A percentile compares a stretch with the other conserved stretches of the same genome.
phyloP scores from a whole-genome alignment of 1,140 invertebrate species.

The Aricia agestis region DNA sequence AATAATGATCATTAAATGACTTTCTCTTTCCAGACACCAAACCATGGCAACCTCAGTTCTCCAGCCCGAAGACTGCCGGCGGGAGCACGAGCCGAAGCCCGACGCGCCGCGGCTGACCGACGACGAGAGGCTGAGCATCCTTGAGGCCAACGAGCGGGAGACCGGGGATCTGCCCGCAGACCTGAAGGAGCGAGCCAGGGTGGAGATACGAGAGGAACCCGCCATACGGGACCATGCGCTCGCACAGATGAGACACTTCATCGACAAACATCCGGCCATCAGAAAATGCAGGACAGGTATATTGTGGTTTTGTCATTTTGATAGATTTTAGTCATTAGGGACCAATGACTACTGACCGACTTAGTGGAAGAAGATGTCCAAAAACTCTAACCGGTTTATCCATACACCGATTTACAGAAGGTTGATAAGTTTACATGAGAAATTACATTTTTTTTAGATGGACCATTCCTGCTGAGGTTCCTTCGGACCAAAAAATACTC shows the following conservation, averaged over 20 bases:
- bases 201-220: constrained; percentile 85
- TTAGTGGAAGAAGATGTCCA: no score
- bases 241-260: constrained; percentile 85
- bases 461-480: constrained; percentile 88
- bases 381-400: no score
- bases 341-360: no score
- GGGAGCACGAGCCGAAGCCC: constrained; percentile 52
- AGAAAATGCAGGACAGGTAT: constrained; percentile 84
- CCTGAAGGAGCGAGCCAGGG: constrained; percentile 78
- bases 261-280: constrained; percentile 85
- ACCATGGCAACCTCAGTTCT: constrained; percentile 68
- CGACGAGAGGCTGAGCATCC: constrained; percentile 51
- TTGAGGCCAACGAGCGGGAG: constrained; percentile 59
- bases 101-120: constrained; percentile 49
- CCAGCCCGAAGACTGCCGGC: constrained; percentile 57
- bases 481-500: constrained; percentile 91
- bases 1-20: no score
- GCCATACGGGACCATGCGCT: constrained; percentile 81
- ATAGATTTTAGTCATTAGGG: no score
- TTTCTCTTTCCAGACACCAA: constrained; percentile 33
- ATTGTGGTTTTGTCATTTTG: no score
- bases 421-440: no score
- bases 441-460: constrained; percentile 80
- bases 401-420: no score
- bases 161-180: constrained; percentile 57